These are phyloP conservation scores for Hoplodrina ambigua DNA, from an alignment of 2,888 invertebrate species.

Conservation along the genomic window DNA sequence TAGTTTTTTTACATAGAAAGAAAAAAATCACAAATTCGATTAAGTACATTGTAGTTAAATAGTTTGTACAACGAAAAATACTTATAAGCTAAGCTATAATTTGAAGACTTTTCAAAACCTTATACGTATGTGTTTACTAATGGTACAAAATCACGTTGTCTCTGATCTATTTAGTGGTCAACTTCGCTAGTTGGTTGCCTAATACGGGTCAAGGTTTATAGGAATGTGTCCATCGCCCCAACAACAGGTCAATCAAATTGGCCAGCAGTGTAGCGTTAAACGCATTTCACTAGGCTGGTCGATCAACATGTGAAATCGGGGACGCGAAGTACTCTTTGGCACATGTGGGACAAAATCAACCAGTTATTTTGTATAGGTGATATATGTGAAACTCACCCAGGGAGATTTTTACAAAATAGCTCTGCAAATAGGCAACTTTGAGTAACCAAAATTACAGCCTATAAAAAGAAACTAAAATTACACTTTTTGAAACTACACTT, in stretches of 20 bases:
- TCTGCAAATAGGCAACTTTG: background rate
- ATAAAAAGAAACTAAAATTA: background rate
- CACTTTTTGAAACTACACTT: too few species aligned
- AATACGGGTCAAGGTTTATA: constrained; percentile 9
- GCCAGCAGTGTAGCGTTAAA: constrained; percentile 4
- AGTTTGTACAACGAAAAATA: constrained; percentile 55
- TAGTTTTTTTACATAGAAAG: constrained; percentile 56
- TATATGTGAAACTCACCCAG: background rate
- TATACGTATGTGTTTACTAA: constrained; percentile 2
- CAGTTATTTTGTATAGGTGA: too few species aligned
- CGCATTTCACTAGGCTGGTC: background rate
- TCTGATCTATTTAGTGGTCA: background rate
- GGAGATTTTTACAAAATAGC: background rate
- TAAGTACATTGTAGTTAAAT: constrained; percentile 60
- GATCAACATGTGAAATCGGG: constrained; percentile 1
- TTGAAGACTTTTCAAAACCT: constrained; percentile 63
- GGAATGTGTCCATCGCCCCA: constrained; percentile 17
- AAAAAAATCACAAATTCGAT: constrained; percentile 55
- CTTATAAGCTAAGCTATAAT: constrained; percentile 54
- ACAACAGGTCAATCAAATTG: constrained; percentile 24
- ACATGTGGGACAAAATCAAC: background rate
- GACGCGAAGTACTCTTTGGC: constrained; percentile 3
- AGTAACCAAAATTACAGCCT: background rate
- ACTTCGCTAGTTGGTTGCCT: constrained; percentile 8
- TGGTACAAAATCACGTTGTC: background rate